These are phyloP conservation scores for Drosophila lini DNA, from an alignment of 1,140 invertebrate genomes.

Conservation along the genomic window DNA sequence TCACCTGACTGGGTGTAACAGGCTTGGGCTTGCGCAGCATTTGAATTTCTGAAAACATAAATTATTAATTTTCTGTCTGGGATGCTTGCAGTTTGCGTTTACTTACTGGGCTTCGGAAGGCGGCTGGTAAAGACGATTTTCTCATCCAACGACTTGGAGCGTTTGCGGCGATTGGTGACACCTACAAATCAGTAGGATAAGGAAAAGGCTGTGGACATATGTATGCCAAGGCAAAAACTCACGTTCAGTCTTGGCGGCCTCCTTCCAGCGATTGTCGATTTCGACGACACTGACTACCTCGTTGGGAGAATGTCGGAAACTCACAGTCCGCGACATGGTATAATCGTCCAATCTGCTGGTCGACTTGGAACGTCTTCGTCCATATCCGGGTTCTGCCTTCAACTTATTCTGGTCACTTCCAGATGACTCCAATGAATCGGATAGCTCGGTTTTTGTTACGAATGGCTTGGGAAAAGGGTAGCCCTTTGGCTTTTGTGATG, in stretches of 20 bases:
- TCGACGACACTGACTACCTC: constrained; percentile 41
- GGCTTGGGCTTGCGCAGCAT: background rate
- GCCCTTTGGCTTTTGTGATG: constrained; percentile 1
- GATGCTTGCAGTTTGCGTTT: too few relatives aligned
- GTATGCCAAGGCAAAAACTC: constrained; percentile 13
- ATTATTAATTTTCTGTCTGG: background rate
- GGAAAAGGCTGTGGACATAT: too few relatives aligned
- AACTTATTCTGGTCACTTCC: background rate
- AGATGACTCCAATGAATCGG: background rate
- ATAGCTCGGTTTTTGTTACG: constrained; percentile 25
- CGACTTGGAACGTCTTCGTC: constrained; percentile 60
- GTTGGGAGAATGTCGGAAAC: constrained; percentile 58
- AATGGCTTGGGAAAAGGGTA: constrained; percentile 54
- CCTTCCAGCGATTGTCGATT: constrained; percentile 52
- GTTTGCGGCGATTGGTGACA: constrained; percentile 65
- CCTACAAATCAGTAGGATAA: constrained; percentile 26
- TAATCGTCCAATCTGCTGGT: constrained; percentile 26
- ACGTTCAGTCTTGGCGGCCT: constrained; percentile 10
- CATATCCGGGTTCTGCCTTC: background rate
- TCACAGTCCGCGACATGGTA: constrained; percentile 38
- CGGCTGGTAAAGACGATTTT: constrained; percentile 6
- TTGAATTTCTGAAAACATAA: constrained; percentile 18
- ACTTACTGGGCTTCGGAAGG: constrained; percentile 63
- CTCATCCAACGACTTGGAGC: constrained; percentile 68
- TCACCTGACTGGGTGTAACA: constrained; percentile 43